Conservation (phyloP, 2,797 vertebrate genomes). For the Mus minutoides region DNA sequence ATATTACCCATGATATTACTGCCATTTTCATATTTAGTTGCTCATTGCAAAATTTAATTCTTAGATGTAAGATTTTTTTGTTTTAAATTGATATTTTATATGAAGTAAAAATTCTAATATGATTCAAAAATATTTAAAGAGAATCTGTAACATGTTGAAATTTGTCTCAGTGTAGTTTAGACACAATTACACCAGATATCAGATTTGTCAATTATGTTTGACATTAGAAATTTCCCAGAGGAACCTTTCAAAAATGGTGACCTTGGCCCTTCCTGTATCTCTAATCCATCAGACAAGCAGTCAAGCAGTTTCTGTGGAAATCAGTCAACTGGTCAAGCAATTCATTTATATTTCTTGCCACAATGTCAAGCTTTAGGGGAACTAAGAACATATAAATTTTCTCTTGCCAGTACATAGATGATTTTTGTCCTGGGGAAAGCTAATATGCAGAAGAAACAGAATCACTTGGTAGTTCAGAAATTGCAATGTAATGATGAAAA, state of each 20-base stretch:
- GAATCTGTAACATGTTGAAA: neutral
- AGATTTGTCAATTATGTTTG: conserved; percentile 22
- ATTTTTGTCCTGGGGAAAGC: neutral
- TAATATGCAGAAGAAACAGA: neutral
- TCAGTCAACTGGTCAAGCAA: neutral
- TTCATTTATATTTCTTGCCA: conserved; percentile 13
- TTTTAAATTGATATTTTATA: neutral
- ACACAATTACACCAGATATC: neutral
- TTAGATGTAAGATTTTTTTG: neutral
- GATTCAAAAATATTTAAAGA: neutral
- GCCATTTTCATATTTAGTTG: neutral
- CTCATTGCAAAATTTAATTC: neutral
- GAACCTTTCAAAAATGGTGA: neutral
- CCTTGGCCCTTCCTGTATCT: neutral
- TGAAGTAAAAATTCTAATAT: neutral
- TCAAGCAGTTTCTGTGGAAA: neutral
- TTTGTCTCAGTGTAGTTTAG: neutral
- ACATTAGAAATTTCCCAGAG: neutral
- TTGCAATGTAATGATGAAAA: neutral
- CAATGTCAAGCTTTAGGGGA: neutral
- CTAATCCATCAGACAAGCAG: neutral
- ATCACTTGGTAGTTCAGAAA: neutral
- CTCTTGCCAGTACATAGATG: neutral
- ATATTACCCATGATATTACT: neutral
- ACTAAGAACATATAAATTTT: neutral